A percentile compares a stretch with the other conserved stretches of the same genome.
phyloP scores from a whole-genome alignment of 2,888 invertebrate genomes.

The Stenodema calcarata region DNA sequence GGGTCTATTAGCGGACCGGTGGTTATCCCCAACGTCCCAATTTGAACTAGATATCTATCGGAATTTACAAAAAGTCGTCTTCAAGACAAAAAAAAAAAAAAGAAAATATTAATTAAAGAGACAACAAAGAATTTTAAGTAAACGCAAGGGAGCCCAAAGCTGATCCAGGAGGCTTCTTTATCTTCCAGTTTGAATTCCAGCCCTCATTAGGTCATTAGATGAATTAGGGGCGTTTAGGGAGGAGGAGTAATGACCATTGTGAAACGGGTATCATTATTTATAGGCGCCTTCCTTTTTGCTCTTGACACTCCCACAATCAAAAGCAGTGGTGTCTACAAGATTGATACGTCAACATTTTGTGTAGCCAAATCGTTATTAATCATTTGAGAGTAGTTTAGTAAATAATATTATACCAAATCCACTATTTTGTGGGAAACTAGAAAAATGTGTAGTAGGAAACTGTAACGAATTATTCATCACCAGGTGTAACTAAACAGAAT shows the following conservation, averaged over 20 bases:
- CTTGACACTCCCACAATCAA: not conserved
- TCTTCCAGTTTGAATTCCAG: not conserved
- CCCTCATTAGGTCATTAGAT: not conserved
- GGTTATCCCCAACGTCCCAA: not conserved
- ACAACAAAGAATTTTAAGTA: not conserved
- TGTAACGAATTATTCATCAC: too few relatives aligned
- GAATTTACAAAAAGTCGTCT: not conserved
- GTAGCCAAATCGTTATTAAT: too few relatives aligned
- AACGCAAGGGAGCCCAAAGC: not conserved
- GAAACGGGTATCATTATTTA: not conserved
- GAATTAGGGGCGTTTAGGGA: not conserved
- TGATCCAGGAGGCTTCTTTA: not conserved
- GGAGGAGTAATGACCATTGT: not conserved
- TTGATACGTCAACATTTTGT: too few relatives aligned
- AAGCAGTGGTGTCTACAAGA: too few relatives aligned
- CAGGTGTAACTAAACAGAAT: too few relatives aligned
- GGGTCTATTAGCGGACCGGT: slow-evolving; percentile 23
- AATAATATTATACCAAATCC: too few relatives aligned
- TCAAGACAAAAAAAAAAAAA: not conserved
- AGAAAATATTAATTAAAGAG: not conserved
- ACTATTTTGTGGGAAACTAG: too few relatives aligned
- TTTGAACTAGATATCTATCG: not conserved
- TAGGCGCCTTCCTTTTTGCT: not conserved
- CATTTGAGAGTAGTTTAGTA: too few relatives aligned
- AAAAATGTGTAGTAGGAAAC: too few relatives aligned